Base-by-base conservation (phyloP, 1,140 invertebrate genomes). In the Drosophila grimshawi region DNA sequence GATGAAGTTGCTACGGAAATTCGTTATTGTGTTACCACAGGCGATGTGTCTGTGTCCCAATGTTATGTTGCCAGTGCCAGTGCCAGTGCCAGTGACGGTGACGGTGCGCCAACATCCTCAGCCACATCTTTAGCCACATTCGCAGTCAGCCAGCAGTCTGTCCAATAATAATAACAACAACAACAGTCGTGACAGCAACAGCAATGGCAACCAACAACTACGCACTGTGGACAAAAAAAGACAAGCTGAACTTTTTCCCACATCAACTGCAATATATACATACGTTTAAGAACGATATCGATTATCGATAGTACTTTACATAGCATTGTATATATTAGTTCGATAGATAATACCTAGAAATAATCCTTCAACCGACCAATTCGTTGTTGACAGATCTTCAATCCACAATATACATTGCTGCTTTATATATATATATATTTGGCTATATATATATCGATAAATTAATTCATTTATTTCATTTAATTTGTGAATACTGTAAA, bases 1-100 rank as follows among this genome's bases (percentile, higher is more conserved):
- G 73, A 78, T 88, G 85, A 85, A 89, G 86, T 90, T 90, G 86
- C 82, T 90, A 90, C 86, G 86, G 86, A 90, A 90, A 90, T 90
- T 90, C 86, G 86, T 90, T 90, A 90, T 90, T 90, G 86, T 90
- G 86, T 90, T 90, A 90, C 86, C 86, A 90, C 86, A 90, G 86
- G 86, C 86, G 86, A 91, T 90, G 81, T 90, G 75, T 89, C 86
- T 86, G 81, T 86, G 75, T 90, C 70, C 80, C 85, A 83, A 83
- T 82, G 86, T 88, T 80, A 72, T 82, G 86, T 88, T 78, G 81
- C 69, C 64, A 57, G 57, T 57, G 82, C 57, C 78, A 63, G 51
- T 39, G 59, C 46, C 52, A 19, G 59, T 32, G 29, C 11, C 55
- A 27, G 8, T 11, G 19, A 6, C 39, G 27, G 37, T 29, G 53